phyloP scores from a whole-genome alignment of 2,797 vertebrate genomes.

The Spinibarbus caldwelli region DNA sequence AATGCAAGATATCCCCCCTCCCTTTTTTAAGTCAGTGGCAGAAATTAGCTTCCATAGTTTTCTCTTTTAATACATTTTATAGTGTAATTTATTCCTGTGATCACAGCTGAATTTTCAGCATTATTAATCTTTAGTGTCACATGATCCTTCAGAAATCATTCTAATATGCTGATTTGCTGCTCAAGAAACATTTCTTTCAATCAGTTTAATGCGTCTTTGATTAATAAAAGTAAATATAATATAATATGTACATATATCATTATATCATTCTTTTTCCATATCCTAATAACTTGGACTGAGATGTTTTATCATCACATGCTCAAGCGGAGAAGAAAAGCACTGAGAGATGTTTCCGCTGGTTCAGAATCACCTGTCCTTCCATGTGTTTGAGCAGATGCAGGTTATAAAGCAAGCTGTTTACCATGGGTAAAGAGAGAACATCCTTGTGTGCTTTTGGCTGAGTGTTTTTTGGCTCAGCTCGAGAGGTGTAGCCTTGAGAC shows the following conservation, averaged over 20 bases:
- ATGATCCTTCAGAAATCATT: neutral
- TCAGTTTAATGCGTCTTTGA: neutral
- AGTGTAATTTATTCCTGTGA: neutral
- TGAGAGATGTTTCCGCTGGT: constrained; percentile 54
- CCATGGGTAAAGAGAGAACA: constrained; percentile 45
- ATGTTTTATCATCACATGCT: constrained; percentile 27
- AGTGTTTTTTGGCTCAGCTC: constrained; percentile 22
- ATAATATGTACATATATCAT: neutral
- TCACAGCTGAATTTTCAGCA: neutral
- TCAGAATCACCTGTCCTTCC: constrained; percentile 28
- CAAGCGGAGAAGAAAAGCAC: neutral
- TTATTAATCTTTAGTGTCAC: neutral
- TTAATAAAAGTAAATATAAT: neutral
- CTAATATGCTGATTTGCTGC: neutral
- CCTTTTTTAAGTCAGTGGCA: neutral
- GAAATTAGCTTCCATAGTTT: neutral
- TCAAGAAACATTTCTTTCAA: neutral
- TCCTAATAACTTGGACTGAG: constrained; percentile 11
- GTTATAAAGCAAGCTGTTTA: constrained; percentile 47
- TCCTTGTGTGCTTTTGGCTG: constrained; percentile 33
- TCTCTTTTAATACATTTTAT: neutral
- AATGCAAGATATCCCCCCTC: too few relatives aligned
- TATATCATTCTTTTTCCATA: neutral
- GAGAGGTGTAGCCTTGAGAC: constrained; percentile 58
- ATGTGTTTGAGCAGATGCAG: constrained; percentile 48